Conservation (phyloP, 1,140 invertebrate species). For the Orius insidiosus region DNA sequence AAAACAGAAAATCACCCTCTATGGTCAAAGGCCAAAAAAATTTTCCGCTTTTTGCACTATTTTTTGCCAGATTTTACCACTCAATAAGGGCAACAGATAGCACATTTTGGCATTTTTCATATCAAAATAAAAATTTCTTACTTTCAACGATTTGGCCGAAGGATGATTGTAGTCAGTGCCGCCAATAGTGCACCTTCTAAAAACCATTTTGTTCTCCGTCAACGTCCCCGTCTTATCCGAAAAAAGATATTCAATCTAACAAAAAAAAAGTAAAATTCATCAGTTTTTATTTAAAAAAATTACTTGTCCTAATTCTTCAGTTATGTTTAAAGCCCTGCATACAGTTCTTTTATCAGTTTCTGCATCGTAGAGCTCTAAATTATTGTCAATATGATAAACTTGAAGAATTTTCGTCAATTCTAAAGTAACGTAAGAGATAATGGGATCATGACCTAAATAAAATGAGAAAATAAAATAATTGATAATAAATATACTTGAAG, state of each 20-base stretch:
- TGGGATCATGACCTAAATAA: conserved; percentile 79
- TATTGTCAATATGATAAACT: conserved; percentile 88
- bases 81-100: too few species aligned
- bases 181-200: conserved; percentile 71
- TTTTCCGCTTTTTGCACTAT: too few species aligned
- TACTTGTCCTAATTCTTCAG: conserved; percentile 86
- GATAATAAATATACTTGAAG: conserved; percentile 48
- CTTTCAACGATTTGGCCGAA: conserved; percentile 23
- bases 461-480: conserved; percentile 4
- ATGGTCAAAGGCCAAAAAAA: too few species aligned
- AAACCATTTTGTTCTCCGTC: conserved; percentile 94
- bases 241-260: conserved; percentile 86
- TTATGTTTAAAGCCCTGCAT: conserved; percentile 89
- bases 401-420: conserved; percentile 94
- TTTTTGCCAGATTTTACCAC: too few species aligned
- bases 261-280: conserved; percentile 11
- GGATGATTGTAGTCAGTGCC: conserved; percentile 78
- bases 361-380: conserved; percentile 69
- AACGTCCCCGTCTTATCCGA: conserved; percentile 95
- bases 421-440: conserved; percentile 92
- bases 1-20: too few species aligned
- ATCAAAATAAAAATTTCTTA: conserved; percentile 10
- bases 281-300: conserved; percentile 6
- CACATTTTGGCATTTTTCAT: too few species aligned
- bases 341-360: conserved; percentile 73